Evolutionary conservation across 2,888 invertebrate species (phyloP), one percentile per base, ranked within the genome.

Genomic region (Xanthorhoe designata): DNA sequence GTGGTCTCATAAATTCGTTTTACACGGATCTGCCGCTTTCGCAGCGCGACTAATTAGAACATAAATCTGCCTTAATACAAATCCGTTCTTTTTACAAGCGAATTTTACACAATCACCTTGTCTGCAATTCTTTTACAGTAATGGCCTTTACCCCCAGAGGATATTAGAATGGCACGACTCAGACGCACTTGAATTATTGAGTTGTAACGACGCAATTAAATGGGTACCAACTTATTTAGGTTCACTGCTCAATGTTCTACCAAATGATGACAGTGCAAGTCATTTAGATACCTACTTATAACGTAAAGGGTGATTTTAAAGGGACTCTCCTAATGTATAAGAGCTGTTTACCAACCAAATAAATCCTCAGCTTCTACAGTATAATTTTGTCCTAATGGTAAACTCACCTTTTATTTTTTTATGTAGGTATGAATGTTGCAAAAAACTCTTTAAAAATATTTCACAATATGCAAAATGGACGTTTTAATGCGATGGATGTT

Each of bases 1-100:
- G 82, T 78, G 87, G 87, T 88, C 84, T 77, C 87, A 86, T 89
- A 90, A 89, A 90, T 90, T 85, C 82, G 80, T 84, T 88, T 84
- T 66, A 86, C 88, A 81, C 83, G 83, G 84, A 78, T 84, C 83
- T 82, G 82, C 82, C 75, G 74, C 78, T 81, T 78, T 82, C 83
- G 79, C 79, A 79, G 80, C 78, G 75, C 80, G 82, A 83, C 89
- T 90, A 90, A 90, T 90, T 90, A 90, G 85, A 88, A 86, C 88
- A 90, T 90, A 90, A 90, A 90, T 90, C 89, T 87, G 81, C 83
- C 86, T 88, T 86, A 83, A 86, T 82, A 84, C 82, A 85, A 87
- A 87, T 85, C 85, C 84, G 78, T 80, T 82, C 85, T 86, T 88
- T 87, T 87, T 86, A 83, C 79, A 77, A 77, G 78, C 69, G 73